Base-by-base conservation (phyloP, 2,888 invertebrate genomes). In the Argyresthia goedartella region DNA sequence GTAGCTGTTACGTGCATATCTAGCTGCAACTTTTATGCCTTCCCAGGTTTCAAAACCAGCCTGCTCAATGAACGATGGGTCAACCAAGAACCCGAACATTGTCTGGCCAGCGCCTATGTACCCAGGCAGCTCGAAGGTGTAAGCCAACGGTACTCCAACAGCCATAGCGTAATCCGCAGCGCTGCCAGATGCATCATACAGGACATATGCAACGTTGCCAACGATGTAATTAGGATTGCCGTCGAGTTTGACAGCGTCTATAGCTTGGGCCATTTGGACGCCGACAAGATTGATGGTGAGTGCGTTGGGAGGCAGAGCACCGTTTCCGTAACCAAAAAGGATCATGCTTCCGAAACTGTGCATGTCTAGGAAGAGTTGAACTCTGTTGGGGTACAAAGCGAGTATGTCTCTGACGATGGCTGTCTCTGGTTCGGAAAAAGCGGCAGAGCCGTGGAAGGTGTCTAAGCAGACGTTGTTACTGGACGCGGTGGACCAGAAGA, bases 271-370 rank as follows among this genome's bases (percentile, higher is more conserved):
- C 68, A 85, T 84, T 43, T 64, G 58, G 0, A 81, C 72, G 7
- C 73, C 89, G 1, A 80, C 64, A 0, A 64, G 47, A 36, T 84
- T 71, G 0, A 89, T 59, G n/a, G 69, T 65, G 0, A 81, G 63
- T 25, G 73, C 81, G 56, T 90, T 88, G 0, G 78, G 73, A 11
- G 89, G 90, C 53, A 88, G 64, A 1, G 72, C 71, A 43, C 76
- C 75, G 13, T 65, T 67, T 0, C 79, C 82, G 36, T 61, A 82
- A 0, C 76, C 81, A 41, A 62, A 84, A 0, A 84, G 63, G 35
- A 93, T 69, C 69, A 89, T 89, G 59, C 89, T 88, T 33, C 94
- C 94, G 63, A 89, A 94, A 13, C 93, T 91, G 69, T 95, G 95
- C 41, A 95, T 77, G 8, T 92, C 91, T 10, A 94, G 61, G 69